Base-by-base conservation (phyloP, 2,797 vertebrate genomes). In the Sebastes minor region DNA sequence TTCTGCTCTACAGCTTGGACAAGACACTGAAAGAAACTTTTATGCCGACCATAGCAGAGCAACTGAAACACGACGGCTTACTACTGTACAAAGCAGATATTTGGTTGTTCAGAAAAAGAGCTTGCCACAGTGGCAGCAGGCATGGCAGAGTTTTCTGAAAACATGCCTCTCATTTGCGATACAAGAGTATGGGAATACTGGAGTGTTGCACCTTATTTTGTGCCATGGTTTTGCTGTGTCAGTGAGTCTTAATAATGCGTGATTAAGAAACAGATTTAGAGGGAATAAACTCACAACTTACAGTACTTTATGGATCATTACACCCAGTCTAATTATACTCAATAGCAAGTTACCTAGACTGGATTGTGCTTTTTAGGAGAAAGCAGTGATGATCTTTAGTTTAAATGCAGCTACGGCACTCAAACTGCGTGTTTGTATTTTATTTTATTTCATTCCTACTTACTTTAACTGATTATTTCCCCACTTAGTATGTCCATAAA, bases 241-340 rank as follows among this genome's bases (percentile, higher is more conserved):
- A 81, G 46, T 56, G 11, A 76, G 70, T 89, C 71, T 90, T 70
- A 86, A 89, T 92, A 90, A 81, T 67, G 60, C 42, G 68, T 80
- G 78, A 86, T 89, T 90, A 89, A 88, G 16, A 49, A 18, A 49
- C 77, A 86, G 76, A 86, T 84, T 89, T 70, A 65, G 53, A 76
- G 75, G 20, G 28, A 73, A 61, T 71, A 53, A 77, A 87, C 57
- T 79, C 10, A 27, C 11, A 61, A 23, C 9, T 52, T 52, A n/a
- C 49, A 52, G 49, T 52, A n/a, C 55, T 11, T 25, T 38, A n/a
- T 53, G 18, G 9, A 69, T 52, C 49, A 52, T 66, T 22, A 60
- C 23, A 59, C 10, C 14, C 23, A 18, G 3, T 76, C 4, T 62
- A 22, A 42, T 52, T 30, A 22, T 52, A 38, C 10, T 23, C 57